These are phyloP conservation scores for Calypte anna DNA, from an alignment of 2,113 vertebrate genomes.

Conservation along the genomic window DNA sequence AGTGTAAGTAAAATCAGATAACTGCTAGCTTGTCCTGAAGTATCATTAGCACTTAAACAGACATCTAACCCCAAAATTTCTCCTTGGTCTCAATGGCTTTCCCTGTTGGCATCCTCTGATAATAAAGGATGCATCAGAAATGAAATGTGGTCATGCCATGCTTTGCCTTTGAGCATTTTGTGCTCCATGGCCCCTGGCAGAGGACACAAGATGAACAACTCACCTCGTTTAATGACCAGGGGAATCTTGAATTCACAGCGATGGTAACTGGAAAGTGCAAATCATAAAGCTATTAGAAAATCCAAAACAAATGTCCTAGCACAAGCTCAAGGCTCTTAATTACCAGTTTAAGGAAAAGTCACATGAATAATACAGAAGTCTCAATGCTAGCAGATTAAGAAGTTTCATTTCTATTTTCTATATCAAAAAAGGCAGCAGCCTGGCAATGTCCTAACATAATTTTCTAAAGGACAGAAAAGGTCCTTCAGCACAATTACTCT, in stretches of 20 bases:
- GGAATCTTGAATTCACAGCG: constrained; percentile 99
- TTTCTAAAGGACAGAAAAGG: background rate
- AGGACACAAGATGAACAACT: constrained; percentile 32
- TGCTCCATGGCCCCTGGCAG: background rate
- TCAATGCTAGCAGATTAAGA: background rate
- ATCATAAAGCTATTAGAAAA: background rate
- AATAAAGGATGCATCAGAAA: background rate
- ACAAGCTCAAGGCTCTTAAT: background rate
- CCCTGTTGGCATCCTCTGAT: background rate
- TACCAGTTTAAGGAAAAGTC: background rate
- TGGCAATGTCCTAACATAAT: background rate
- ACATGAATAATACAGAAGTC: background rate
- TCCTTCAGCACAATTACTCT: background rate
- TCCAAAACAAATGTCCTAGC: background rate
- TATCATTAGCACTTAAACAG: background rate
- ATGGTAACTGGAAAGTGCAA: constrained; percentile 89
- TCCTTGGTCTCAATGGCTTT: background rate
- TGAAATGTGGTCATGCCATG: background rate
- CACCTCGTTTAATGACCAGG: constrained; percentile 91
- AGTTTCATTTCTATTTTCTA: background rate
- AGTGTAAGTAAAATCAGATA: background rate
- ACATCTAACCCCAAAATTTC: background rate
- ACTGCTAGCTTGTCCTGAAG: background rate
- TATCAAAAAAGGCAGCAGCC: background rate
- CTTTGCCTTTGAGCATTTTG: background rate